Evolutionary conservation across 2,113 vertebrate species (phyloP), one percentile per base, ranked within the genome.

Genomic region (Megatriorchis doriae): DNA sequence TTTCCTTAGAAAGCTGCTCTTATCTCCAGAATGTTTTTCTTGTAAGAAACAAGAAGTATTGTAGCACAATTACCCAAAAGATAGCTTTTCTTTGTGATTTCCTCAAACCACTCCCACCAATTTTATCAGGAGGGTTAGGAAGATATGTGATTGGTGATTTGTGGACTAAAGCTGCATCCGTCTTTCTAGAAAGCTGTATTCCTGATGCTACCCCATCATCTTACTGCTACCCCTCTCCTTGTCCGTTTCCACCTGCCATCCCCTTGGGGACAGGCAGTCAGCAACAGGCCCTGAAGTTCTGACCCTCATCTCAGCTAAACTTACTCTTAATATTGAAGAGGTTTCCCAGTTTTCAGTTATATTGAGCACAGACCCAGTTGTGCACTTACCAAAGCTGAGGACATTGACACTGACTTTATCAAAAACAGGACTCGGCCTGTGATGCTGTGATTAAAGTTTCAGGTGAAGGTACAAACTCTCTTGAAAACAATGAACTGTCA

Each of bases 401-500:
- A 42, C 40, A 20, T 13, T 43, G 61, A 66, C 75, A 50, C 4
- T 79, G 79, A 47, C 81, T 85, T 94, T 85, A 32, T 42, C 68
- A 77, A 67, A 92, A 92, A 22, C 43, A 75, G 67, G 62, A 88
- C 38, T 79, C 62, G 45, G 26, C 19, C 40, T 91, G 47, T 75
- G 67, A 74, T 65, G 32, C 70, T 94, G 38, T 70, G 70, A 89
- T 89, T 85, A 87, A 91, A 74, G 73, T 91, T 95, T 85, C 26
- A 53, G 42, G 43, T 68, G 43, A 45, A 78, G 84, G 82, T 27
- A 62, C 36, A 63, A 94, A 92, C 47, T 85, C 58, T 77, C 32
- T 50, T 95, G 88, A 75, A 93, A 95, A 94, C 81, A 91, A 86
- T 68, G 40, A 93, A 86, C 59, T 94, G 67, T 56, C 38, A 32